Evolutionary conservation across 2,113 vertebrate genomes (phyloP), one percentile per base, ranked within the genome.

Genomic region (Ploceus nigricollis): DNA sequence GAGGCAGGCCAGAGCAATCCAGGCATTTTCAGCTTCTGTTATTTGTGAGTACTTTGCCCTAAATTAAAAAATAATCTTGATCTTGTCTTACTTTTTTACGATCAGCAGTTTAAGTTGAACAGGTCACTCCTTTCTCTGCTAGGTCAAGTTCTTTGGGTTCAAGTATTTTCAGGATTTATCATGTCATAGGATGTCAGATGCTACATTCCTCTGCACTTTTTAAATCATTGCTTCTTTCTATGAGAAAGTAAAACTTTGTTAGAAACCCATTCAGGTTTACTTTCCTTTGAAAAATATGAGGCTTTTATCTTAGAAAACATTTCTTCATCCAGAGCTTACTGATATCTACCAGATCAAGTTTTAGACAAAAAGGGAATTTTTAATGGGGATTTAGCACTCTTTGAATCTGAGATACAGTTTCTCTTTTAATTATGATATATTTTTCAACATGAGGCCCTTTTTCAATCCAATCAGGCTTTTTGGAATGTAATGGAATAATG

Each of bases 21-120:
- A 47, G 39, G 21, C 47, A 68, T 57, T 64, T 84, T 40, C 68
- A 75, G 12, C 51, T 77, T 48, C 85, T 93, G 28, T 50, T 88
- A n/a, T 66, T 65, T 89, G 17, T 77, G 58, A 53, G 19, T 57
- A 37, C 28, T 87, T 82, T 37, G 48, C 39, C 50, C 18, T 69
- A 91, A 87, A 27, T 66, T 77, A 39, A 86, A 89, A 91, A 95
- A 63, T 53, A 57, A 68, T 57, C 61, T 73, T 66, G 23, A 47
- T 77, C 22, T 11, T 58, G 10, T 73, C 31, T 81, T 68, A 13
- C 19, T n/a, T 54, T n/a, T 81, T 75, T 72, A 37, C 0, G 0
- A 66, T 47, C 53, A 87, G 27, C n/a, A 76, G 25, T 84, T 85
- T 35, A 65, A 87, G 37, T 85, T 89, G 63, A 93, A 82, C 72